A percentile compares a stretch with the other conserved stretches of the same genome.
phyloP scores from a whole-genome alignment of 2,888 invertebrate genomes.

The Hoplodrina ambigua region DNA sequence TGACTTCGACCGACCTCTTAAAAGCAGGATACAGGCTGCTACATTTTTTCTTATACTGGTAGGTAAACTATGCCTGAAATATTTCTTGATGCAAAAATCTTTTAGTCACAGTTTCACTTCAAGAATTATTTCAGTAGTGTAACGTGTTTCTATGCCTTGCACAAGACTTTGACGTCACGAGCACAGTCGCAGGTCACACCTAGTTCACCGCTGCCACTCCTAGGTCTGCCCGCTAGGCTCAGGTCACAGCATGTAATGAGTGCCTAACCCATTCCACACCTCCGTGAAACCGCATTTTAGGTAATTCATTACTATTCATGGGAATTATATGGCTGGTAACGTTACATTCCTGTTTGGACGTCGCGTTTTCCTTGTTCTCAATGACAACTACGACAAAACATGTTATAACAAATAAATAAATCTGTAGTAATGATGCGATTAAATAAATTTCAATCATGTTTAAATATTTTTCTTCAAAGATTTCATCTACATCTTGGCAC shows the following conservation, averaged over 20 bases:
- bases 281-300: constrained; percentile 22
- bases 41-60: neutral
- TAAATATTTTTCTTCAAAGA: no score
- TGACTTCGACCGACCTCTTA: no score
- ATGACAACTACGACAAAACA: constrained; percentile 3
- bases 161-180: constrained; percentile 24
- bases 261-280: constrained; percentile 44
- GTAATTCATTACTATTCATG: constrained; percentile 35
- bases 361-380: constrained; percentile 18
- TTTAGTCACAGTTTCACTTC: neutral
- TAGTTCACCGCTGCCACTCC: constrained; percentile 38
- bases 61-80: no score
- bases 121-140: neutral
- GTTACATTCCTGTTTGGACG: constrained; percentile 21
- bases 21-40: no score
- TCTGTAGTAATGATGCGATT: no score
- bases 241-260: constrained; percentile 38
- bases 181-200: constrained; percentile 27
- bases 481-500: no score
- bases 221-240: constrained; percentile 20
- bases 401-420: no score
- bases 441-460: no score
- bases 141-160: neutral
- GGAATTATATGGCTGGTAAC: constrained; percentile 10
- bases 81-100: no score